Base-by-base conservation (phyloP, 2,888 invertebrate species). In the Bellardia bayeri region DNA sequence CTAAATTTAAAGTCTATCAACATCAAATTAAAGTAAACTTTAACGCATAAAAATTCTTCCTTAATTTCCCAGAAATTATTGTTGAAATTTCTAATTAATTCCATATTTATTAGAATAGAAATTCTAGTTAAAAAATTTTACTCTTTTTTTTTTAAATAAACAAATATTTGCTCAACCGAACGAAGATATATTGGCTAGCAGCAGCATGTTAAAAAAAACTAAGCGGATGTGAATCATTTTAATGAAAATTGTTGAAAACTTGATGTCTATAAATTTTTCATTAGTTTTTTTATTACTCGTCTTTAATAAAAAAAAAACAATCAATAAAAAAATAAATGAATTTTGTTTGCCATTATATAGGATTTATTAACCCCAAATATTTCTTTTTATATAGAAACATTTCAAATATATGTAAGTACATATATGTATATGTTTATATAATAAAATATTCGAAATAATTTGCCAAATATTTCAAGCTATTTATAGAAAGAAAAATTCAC, bases 141-240 rank as follows among this genome's bases (percentile, higher is more conserved):
- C 13, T 58, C 13, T 13, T 51, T 51, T 51, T 51, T 37, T 37
- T 37, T 3, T 37, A 0, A 37, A 37, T 37, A n/a, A 13, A 51
- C 5, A n/a, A n/a, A 51, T 51, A n/a, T 51, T 51, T 51, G 45
- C 45, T 51, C 2, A n/a, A n/a, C 51, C 13, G n/a, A 51, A 51
- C n/a, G n/a, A 51, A 51, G 33, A 58, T 58, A 58, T 58, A 30
- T 11, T 13, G 9, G 45, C 45, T 45, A 30, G 11, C 30, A 58
- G 33, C 58, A 30, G 16, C 56, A 56, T 56, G 23, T 56, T 16
- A 58, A 58, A 23, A 64, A 76, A 66, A 64, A 66, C 23, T 14
- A 37, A 78, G 37, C 80, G 71, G 80, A 71, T 54, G 30, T 81
- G 71, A 71, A 71, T 71, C 71, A 81, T 54, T 68, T 49, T 49